These are phyloP conservation scores for Coleophora flavipennella DNA, from an alignment of 2,888 invertebrate species.

Conservation along the genomic window DNA sequence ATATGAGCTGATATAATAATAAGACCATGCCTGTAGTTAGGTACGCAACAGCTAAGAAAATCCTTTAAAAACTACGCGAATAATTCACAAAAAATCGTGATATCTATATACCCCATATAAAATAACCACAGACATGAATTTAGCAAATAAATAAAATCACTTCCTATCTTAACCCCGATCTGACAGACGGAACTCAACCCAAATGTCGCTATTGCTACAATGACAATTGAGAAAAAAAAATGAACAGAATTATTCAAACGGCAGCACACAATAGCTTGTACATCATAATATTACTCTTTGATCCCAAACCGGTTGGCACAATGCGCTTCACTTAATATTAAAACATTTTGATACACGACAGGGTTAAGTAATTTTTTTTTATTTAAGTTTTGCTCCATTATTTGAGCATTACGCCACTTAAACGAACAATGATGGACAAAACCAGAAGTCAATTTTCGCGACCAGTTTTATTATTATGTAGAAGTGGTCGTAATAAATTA, in stretches of 20 bases:
- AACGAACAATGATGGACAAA: constrained; percentile 32
- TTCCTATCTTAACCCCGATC: background rate
- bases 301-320: constrained; percentile 9
- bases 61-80: too few species aligned
- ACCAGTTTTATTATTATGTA: constrained; percentile 20
- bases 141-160: background rate
- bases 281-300: constrained; percentile 9
- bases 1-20: too few species aligned
- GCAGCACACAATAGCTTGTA: constrained; percentile 11
- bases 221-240: constrained; percentile 10
- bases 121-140: background rate
- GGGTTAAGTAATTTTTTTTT: constrained; percentile 24
- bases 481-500: constrained; percentile 23
- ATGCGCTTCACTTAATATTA: constrained; percentile 10
- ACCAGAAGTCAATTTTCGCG: constrained; percentile 39
- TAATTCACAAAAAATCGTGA: too few species aligned
- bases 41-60: too few species aligned
- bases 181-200: constrained; percentile 9
- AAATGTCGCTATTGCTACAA: constrained; percentile 17
- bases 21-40: too few species aligned
- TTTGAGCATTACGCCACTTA: constrained; percentile 44
- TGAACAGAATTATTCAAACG: constrained; percentile 15
- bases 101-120: too few species aligned
- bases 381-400: constrained; percentile 29
- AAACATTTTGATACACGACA: constrained; percentile 11